These are phyloP conservation scores for Heliconius congener DNA, from an alignment of 1,140 invertebrate genomes.

Conservation along the genomic window DNA sequence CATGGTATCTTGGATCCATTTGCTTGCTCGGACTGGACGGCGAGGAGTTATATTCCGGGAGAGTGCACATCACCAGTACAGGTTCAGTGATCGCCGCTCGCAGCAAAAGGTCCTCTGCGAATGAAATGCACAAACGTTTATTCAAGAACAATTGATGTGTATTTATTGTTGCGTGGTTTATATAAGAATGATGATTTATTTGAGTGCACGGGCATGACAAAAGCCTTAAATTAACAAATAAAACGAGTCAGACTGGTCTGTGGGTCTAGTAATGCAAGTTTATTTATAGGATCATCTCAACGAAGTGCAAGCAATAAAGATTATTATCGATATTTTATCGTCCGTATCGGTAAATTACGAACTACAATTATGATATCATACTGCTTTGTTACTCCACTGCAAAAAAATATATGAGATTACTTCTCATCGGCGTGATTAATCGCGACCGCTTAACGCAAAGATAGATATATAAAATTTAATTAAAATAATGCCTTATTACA, in stretches of 20 bases:
- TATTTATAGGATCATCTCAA: conserved; percentile 47
- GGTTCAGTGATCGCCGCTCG: conserved; percentile 76
- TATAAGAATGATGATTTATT: conserved; percentile 31
- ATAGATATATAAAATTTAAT: no score
- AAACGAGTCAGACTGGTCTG: conserved; percentile 40
- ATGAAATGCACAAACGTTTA: conserved; percentile 28
- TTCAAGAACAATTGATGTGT: conserved; percentile 22
- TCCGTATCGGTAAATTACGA: conserved; percentile 44
- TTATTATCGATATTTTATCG: conserved; percentile 48
- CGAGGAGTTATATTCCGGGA: conserved; percentile 69
- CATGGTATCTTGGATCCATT: conserved; percentile 64
- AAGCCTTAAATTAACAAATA: conserved; percentile 44
- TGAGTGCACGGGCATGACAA: conserved; percentile 32
- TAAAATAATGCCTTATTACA: no score
- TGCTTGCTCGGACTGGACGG: conserved; percentile 71
- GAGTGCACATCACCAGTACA: conserved; percentile 77
- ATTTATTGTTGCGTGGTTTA: conserved; percentile 34
- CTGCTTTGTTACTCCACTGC: conserved; percentile 35
- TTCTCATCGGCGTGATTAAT: neutral
- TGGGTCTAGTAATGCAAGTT: conserved; percentile 38
- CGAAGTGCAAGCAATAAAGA: conserved; percentile 40
- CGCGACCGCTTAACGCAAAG: no score
- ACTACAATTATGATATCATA: conserved; percentile 45
- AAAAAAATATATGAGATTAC: neutral
- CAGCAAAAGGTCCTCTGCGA: conserved; percentile 78